A percentile compares a stretch with the other conserved stretches of the same genome.
Evolutionary conservation across 2,797 vertebrate species (phyloP).

Genomic region (Betta splendens): DNA sequence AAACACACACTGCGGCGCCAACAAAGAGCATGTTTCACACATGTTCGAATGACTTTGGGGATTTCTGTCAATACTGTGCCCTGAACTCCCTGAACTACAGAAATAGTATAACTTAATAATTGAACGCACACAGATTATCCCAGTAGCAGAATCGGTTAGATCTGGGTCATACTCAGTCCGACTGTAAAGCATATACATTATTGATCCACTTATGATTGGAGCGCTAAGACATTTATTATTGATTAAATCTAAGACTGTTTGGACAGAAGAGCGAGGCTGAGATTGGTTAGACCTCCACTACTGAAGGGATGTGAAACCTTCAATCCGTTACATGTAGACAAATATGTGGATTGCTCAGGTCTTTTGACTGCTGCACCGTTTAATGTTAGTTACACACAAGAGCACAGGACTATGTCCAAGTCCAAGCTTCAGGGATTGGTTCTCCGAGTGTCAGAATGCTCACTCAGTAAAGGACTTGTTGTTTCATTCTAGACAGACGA

Average conservation of each 20-base stretch:
- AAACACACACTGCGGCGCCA: not conserved
- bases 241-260: slow-evolving; percentile 21
- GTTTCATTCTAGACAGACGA: slow-evolving; percentile 47
- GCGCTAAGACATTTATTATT: slow-evolving; percentile 17
- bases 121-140: not conserved
- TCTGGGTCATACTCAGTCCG: not conserved
- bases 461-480: no score
- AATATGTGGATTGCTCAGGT: slow-evolving; percentile 3
- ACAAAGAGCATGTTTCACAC: not conserved
- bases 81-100: not conserved
- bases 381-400: not conserved
- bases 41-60: not conserved
- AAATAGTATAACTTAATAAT: not conserved
- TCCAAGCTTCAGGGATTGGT: slow-evolving; percentile 5
- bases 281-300: slow-evolving; percentile 14
- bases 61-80: not conserved
- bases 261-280: not conserved
- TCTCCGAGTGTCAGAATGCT: no score
- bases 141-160: slow-evolving; percentile 10
- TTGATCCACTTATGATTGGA: slow-evolving; percentile 27
- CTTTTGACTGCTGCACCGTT: not conserved
- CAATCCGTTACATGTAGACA: slow-evolving; percentile 20
- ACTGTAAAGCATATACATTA: slow-evolving; percentile 29
- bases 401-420: not conserved
- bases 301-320: slow-evolving; percentile 1